Percentiles rank a stretch among this genome's conserved stretches.
Evolutionary conservation across 2,888 invertebrate species (phyloP).

Genomic region (Drosophila incognita): DNA sequence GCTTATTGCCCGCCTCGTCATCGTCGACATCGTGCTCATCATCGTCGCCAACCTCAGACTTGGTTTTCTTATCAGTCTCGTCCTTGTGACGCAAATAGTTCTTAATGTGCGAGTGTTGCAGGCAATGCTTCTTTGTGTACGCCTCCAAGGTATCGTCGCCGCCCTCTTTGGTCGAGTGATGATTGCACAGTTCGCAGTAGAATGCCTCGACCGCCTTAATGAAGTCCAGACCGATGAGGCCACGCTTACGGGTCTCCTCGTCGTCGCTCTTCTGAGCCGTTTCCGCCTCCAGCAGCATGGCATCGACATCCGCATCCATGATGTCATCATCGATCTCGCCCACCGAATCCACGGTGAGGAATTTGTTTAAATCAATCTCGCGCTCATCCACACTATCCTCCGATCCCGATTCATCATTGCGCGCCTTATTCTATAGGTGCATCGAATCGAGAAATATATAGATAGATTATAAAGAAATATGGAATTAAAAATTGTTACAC

Average conservation of each 20-base stretch:
- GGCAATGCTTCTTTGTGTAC: constrained; percentile 90
- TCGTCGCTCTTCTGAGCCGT: constrained; percentile 86
- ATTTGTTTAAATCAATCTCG: constrained; percentile 92
- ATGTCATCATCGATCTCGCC: constrained; percentile 90
- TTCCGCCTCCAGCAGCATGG: constrained; percentile 86
- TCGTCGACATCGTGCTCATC: constrained; percentile 53
- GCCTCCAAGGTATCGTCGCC: constrained; percentile 87
- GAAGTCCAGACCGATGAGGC: constrained; percentile 91
- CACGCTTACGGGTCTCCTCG: constrained; percentile 88
- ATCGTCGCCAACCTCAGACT: constrained; percentile 61
- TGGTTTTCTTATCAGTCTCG: constrained; percentile 89
- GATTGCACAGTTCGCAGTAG: constrained; percentile 92
- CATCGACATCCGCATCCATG: constrained; percentile 86
- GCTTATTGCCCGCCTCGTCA: constrained; percentile 40
- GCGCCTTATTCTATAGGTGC: constrained; percentile 86
- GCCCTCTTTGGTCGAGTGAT: constrained; percentile 88
- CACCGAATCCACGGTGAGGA: constrained; percentile 95
- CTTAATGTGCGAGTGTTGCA: constrained; percentile 90
- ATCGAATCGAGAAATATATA: constrained; percentile 13
- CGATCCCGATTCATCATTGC: constrained; percentile 86
- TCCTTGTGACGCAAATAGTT: constrained; percentile 92
- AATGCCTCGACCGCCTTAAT: constrained; percentile 91
- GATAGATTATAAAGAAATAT: not conserved
- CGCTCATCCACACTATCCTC: constrained; percentile 90
- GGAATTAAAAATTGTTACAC: not conserved